phyloP scores from a whole-genome alignment of 2,113 vertebrate genomes.

The Gymnobelideus leadbeateri region DNA sequence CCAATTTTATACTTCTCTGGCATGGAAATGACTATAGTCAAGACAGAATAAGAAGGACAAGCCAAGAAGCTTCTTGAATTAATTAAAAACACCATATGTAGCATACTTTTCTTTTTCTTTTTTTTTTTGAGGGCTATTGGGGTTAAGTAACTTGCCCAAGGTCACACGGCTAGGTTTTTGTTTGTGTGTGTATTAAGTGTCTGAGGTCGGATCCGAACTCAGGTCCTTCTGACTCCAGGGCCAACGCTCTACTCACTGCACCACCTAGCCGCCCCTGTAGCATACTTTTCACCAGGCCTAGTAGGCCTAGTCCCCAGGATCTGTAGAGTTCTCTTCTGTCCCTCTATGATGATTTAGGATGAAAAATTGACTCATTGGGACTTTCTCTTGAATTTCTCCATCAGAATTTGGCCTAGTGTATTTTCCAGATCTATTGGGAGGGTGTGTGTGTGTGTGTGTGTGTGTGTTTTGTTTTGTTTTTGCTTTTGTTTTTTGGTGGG shows the following conservation, averaged over 20 bases:
- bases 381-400: neutral
- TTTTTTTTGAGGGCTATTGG: too few species aligned
- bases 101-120: too few species aligned
- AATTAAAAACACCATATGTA: neutral
- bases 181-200: too few species aligned
- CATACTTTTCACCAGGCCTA: neutral
- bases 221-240: too few species aligned
- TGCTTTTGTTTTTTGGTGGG: neutral
- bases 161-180: too few species aligned
- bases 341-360: neutral
- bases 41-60: neutral
- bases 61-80: neutral
- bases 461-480: too few species aligned
- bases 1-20: neutral
- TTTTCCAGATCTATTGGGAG: neutral
- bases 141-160: too few species aligned
- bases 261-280: too few species aligned
- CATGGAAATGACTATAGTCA: neutral
- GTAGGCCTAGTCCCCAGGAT: too few species aligned
- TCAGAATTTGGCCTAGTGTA: neutral
- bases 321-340: neutral
- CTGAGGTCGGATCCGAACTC: too few species aligned
- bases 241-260: too few species aligned
- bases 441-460: too few species aligned
- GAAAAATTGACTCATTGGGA: neutral